Conservation (phyloP, 2,797 vertebrate species). For the Xenopus petersii region DNA sequence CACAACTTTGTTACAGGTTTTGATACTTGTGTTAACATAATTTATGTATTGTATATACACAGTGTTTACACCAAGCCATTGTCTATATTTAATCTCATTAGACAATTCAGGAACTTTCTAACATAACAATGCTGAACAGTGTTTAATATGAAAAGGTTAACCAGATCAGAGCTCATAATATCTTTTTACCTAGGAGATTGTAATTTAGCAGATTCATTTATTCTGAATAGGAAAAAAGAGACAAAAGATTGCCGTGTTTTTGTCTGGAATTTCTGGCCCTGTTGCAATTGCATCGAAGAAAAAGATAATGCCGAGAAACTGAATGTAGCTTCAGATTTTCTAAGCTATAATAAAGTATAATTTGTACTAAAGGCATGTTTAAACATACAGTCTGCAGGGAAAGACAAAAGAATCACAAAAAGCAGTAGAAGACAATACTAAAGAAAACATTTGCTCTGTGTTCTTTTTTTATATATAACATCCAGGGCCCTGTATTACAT, state of each 20-base stretch:
- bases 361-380: slow-evolving; percentile 52
- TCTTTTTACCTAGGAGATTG: slow-evolving; percentile 50
- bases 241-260: slow-evolving; percentile 48
- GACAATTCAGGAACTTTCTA: not conserved
- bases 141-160: slow-evolving; percentile 56
- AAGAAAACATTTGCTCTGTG: slow-evolving; percentile 36
- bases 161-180: slow-evolving; percentile 53
- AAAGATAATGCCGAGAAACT: slow-evolving; percentile 51
- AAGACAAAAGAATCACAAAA: slow-evolving; percentile 20
- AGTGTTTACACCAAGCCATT: not conserved
- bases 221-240: slow-evolving; percentile 57
- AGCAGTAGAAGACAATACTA: slow-evolving; percentile 12
- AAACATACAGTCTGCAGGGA: slow-evolving; percentile 44
- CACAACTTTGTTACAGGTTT: not conserved
- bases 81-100: not conserved
- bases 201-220: slow-evolving; percentile 58
- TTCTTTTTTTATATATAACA: slow-evolving; percentile 14
- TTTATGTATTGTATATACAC: not conserved
- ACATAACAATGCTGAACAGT: slow-evolving; percentile 55
- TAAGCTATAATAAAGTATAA: slow-evolving; percentile 52
- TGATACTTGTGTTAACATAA: not conserved
- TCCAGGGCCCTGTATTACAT: slow-evolving; percentile 43
- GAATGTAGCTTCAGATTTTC: slow-evolving; percentile 54
- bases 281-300: slow-evolving; percentile 28
- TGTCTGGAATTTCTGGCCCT: slow-evolving; percentile 55